Evolutionary conservation across 2,888 invertebrate species (phyloP), one percentile per base, ranked within the genome.

Genomic region (Drosophila putrida): DNA sequence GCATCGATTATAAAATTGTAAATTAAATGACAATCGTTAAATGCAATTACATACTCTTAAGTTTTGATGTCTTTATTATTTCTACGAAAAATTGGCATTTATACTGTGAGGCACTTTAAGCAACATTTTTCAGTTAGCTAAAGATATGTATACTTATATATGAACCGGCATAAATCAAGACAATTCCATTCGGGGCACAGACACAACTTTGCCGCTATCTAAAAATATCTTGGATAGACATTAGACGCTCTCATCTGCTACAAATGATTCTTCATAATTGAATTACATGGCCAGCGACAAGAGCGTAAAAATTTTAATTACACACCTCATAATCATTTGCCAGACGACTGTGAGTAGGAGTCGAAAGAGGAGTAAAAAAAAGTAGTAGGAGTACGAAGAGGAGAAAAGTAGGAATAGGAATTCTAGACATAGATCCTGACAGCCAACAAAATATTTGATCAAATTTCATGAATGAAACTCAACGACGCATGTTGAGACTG

Each of bases 311-410:
- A 84, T 90, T 80, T 87, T 90, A 90, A 90, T 90, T 90, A 90
- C 79, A 88, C 90, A 90, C 89, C 90, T 90, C 90, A 90, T 90
- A 78, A 84, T 90, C 88, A 89, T 81, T 77, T 84, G 84, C 74
- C 68, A 58, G 80, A 75, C 80, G 31, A 31, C 31, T 31, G 8
- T 31, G 31, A 58, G 75, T 58, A 49, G 58, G 41, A 44, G 39
- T 62, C 5, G 55, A 53, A 44, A 50, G 49, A 27, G 63, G 11
- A 39, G 20, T 59, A 38, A 43, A 31, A 41, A 11, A 15, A 2
- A 38, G 25, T n/a, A 54, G 36, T 47, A 27, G 53, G 39, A 44
- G 20, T 43, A 58, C 39, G 4, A 13, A 20, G 20, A 20, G 20
- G 20, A 20, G 20, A 3, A 20, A 20, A 20, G 58, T 57, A 27